These are phyloP conservation scores for Phalacrocorax carbo DNA, from an alignment of 2,113 vertebrate genomes.

Conservation along the genomic window DNA sequence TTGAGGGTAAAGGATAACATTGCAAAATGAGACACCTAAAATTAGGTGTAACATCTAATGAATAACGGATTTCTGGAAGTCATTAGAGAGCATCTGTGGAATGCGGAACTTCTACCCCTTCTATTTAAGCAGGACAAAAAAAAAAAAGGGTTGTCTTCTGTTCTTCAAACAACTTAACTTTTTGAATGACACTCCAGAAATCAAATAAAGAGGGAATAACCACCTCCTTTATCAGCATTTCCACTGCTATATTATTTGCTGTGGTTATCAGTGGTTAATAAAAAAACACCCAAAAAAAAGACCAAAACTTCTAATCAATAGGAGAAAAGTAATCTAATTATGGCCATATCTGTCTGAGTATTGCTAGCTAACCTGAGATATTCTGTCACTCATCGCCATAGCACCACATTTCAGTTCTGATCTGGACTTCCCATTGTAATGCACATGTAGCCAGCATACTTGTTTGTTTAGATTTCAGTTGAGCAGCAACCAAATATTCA, in stretches of 20 bases:
- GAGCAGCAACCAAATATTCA: neutral
- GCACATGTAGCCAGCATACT: neutral
- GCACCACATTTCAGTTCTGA: neutral
- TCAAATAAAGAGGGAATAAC: slow-evolving; percentile 24
- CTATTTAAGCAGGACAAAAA: neutral
- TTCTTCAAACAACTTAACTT: neutral
- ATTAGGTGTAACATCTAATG: slow-evolving; percentile 16
- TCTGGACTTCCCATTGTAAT: neutral
- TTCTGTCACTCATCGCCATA: neutral
- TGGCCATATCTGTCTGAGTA: neutral
- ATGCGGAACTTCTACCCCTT: neutral
- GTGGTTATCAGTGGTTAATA: neutral
- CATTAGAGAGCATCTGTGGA: neutral
- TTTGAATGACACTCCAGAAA: slow-evolving; percentile 26
- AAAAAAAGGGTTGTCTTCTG: neutral
- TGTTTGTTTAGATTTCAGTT: neutral
- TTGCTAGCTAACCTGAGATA: neutral
- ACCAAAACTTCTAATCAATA: slow-evolving; percentile 19
- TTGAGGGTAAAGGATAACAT: slow-evolving; percentile 11
- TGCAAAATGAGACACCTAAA: slow-evolving; percentile 38
- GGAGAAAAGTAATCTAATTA: neutral
- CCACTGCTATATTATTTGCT: neutral
- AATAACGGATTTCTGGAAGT: neutral
- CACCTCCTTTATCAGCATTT: slow-evolving; percentile 41
- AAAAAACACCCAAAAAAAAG: neutral